Base-by-base conservation (phyloP, 2,888 invertebrate species). In the Hybos culiciformis region DNA sequence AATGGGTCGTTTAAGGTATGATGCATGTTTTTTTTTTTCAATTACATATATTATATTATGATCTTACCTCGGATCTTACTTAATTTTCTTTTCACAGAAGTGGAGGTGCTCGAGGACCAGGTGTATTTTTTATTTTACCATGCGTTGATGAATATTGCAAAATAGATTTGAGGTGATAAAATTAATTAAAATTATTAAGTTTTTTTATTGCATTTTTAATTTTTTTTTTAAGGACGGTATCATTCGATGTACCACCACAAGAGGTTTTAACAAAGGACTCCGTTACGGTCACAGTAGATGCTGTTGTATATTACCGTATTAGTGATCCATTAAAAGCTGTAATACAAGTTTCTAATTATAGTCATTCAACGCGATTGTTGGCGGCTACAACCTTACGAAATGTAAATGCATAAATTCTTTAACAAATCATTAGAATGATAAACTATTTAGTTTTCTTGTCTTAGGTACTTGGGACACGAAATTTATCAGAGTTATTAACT, bases 231-330 rank as follows among this genome's bases (percentile, higher is more conserved):
- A 75, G 94, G 48, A 92, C 92, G 1, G 86, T 94, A 1, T 90
- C 92, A 0, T 96, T 94, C 60, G 92, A 94, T 68, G 92, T 96
- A 1, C 92, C 94, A 36, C 91, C 93, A 1, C 94, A 96, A 71
- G 93, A 94, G 74, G 90, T 93, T 24, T 70, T 93, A 42, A 88
- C 91, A n/a, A 85, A 86, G 68, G 92, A 93, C 65, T 87, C 87
- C 0, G 92, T 93, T 23, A 94, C 93, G 0, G 91, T 94, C 1
- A 86, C 86, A 2, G 93, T 93, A 3, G 92, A 93, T 58, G 92
- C 92, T 0, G 84, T 85, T 1, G 83, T 86, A 31, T 86, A 85
- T 62, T 86, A 86, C 60, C 75, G 83, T 49, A 83, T 85, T 47
- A 81, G 80, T 55, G 80, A 84, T 59, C 84, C 84, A 1, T 60